Percentiles rank a stretch among this genome's conserved stretches.
Conservation (phyloP, 2,797 vertebrate species). For the Coregonus sp. region DNA sequence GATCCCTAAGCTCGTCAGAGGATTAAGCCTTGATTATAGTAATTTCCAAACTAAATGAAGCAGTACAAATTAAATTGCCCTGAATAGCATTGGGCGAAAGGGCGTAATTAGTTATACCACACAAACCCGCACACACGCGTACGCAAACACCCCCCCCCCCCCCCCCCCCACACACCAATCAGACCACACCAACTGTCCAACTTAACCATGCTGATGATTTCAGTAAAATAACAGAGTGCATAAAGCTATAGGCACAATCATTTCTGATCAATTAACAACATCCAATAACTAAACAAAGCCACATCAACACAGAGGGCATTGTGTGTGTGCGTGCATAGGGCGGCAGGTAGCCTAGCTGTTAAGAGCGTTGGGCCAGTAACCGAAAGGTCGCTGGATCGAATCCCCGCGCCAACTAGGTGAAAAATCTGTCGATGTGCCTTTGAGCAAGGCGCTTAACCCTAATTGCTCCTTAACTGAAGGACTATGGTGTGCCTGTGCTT, state of each 20-base stretch:
- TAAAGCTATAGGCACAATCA: not conserved
- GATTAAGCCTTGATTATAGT: conserved; percentile 60
- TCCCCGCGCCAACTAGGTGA: too few species aligned
- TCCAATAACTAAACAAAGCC: not conserved
- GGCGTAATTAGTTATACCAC: conserved; percentile 17
- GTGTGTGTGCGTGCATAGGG: too few species aligned
- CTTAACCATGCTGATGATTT: conserved; percentile 4
- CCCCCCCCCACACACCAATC: not conserved
- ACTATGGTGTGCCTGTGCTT: too few species aligned
- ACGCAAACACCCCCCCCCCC: not conserved
- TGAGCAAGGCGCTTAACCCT: too few species aligned
- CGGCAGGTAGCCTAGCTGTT: too few species aligned
- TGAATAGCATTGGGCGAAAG: conserved; percentile 55
- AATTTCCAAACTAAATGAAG: conserved; percentile 64
- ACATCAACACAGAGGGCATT: not conserved
- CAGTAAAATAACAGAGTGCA: not conserved
- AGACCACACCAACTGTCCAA: not conserved
- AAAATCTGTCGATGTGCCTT: too few species aligned
- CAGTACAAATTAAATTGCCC: conserved; percentile 56
- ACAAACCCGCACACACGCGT: not conserved
- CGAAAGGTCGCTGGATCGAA: too few species aligned
- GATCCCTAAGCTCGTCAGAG: conserved; percentile 50
- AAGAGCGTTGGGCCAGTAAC: too few species aligned
- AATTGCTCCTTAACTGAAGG: too few species aligned
- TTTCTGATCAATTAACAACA: not conserved